Evolutionary conservation across 2,888 invertebrate genomes (phyloP).

Genomic region (Ormyrus nitidulus): DNA sequence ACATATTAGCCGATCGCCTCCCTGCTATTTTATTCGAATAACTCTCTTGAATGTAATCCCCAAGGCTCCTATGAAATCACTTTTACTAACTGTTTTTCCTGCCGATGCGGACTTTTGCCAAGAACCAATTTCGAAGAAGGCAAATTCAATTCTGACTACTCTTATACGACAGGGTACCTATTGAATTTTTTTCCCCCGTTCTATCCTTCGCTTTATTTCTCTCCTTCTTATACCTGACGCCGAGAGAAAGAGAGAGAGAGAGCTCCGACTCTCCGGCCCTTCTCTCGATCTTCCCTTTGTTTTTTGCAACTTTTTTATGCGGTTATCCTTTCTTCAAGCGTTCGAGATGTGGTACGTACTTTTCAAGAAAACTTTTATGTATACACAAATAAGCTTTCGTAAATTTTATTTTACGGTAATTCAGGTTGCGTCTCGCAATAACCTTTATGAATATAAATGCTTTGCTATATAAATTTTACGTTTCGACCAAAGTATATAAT

Average conservation of each 20-base stretch:
- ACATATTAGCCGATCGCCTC: too few species aligned
- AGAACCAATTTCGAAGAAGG: conserved; percentile 10
- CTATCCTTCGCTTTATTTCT: conserved; percentile 3
- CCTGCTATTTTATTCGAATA: too few species aligned
- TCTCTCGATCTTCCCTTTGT: not conserved
- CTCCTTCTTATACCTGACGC: not conserved
- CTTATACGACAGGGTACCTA: conserved; percentile 10
- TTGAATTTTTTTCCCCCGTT: conserved; percentile 11
- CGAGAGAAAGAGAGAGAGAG: too few species aligned
- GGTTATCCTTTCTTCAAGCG: not conserved
- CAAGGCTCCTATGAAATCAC: not conserved
- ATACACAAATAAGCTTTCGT: too few species aligned
- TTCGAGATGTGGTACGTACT: not conserved
- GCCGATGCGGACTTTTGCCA: not conserved
- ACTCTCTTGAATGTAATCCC: too few species aligned
- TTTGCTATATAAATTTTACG: not conserved
- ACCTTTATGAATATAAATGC: not conserved
- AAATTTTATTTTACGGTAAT: too few species aligned
- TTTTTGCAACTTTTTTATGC: not conserved
- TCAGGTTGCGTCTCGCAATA: too few species aligned
- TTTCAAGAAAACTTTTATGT: too few species aligned
- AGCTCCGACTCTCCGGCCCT: not conserved
- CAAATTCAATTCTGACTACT: conserved; percentile 19
- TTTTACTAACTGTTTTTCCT: not conserved
- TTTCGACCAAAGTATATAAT: too few species aligned